Percentiles rank a stretch among this genome's conserved stretches.
Conservation (phyloP, 2,888 invertebrate genomes). For the Gnatocerus cornutus region DNA sequence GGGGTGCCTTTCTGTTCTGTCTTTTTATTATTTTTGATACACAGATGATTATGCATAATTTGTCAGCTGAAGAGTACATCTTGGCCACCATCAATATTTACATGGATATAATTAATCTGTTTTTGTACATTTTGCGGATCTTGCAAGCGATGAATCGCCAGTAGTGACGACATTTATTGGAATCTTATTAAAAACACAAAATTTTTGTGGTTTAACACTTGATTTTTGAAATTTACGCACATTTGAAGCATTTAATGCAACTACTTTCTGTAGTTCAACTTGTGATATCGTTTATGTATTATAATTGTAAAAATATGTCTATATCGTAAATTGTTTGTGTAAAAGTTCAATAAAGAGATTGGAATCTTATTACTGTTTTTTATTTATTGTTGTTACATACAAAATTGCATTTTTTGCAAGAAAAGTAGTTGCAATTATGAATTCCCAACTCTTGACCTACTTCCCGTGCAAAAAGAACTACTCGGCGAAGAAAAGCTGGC, state of each 20-base stretch:
- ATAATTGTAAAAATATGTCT: background rate
- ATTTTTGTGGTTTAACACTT: constrained; percentile 3
- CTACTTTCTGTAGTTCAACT: too few relatives aligned
- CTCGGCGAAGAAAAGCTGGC: too few relatives aligned
- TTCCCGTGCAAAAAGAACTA: too few relatives aligned
- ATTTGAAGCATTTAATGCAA: background rate
- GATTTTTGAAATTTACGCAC: constrained; percentile 1
- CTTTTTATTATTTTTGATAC: constrained; percentile 90
- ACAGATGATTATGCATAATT: constrained; percentile 85
- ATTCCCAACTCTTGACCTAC: too few relatives aligned
- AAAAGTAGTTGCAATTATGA: too few relatives aligned
- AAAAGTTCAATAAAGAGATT: too few relatives aligned
- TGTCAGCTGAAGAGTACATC: constrained; percentile 92
- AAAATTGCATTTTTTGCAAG: too few relatives aligned
- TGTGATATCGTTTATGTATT: background rate
- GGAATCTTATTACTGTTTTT: too few relatives aligned
- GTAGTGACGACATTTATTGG: constrained; percentile 61
- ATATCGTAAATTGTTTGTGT: too few relatives aligned
- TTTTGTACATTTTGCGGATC: constrained; percentile 85
- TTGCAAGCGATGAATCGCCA: constrained; percentile 77
- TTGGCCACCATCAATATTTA: constrained; percentile 87
- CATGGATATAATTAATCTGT: constrained; percentile 90
- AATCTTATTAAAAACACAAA: background rate
- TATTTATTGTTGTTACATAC: too few relatives aligned
- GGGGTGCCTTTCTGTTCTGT: constrained; percentile 84